phyloP scores from a whole-genome alignment of 2,797 vertebrate genomes.

The Leptodactylus fallax region DNA sequence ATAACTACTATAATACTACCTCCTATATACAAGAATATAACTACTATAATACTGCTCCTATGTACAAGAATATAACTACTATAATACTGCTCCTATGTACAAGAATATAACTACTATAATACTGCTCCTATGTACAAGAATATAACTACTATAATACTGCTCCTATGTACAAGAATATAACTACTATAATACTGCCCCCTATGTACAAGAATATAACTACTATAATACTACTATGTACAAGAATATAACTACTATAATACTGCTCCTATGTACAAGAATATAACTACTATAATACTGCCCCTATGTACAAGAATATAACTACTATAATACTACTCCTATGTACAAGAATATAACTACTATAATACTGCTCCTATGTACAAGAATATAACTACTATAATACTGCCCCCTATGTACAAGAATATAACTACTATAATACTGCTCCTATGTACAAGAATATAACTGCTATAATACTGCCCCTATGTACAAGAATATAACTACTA shows the following conservation, averaged over 20 bases:
- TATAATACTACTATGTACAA: neutral
- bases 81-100: too few relatives aligned
- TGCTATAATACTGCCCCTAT: neutral
- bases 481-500: slow-evolving; percentile 4
- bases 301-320: too few relatives aligned
- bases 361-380: neutral
- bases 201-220: neutral
- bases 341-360: neutral
- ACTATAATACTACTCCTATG: too few relatives aligned
- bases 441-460: slow-evolving; percentile 4
- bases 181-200: neutral
- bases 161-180: neutral
- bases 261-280: neutral
- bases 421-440: neutral
- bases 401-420: neutral
- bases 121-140: too few relatives aligned
- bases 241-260: slow-evolving; percentile 10
- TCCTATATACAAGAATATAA: too few relatives aligned
- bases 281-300: neutral
- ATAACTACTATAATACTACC: too few relatives aligned
- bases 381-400: neutral
- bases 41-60: too few relatives aligned
- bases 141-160: too few relatives aligned
- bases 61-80: too few relatives aligned
- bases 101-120: too few relatives aligned